Evolutionary conservation across 2,797 vertebrate genomes (phyloP), one percentile per base, ranked within the genome.

Genomic region (Corythornis leucogaster): DNA sequence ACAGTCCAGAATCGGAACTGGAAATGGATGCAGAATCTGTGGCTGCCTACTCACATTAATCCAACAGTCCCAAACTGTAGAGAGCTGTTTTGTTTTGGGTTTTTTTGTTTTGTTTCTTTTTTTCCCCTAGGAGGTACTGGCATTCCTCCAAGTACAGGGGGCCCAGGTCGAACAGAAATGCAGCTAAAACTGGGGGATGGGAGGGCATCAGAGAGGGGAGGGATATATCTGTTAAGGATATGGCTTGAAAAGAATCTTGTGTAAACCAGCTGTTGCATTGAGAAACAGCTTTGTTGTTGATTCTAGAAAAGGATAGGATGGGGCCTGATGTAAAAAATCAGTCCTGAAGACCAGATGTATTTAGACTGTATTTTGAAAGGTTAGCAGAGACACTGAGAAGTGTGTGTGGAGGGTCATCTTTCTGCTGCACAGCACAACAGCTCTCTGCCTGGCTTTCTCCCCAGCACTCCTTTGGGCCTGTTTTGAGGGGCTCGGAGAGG

Each of bases 261-360:
- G 35, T 76, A 63, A 94, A 93, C 9, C 94, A 93, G 92, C 90
- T 93, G 88, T 92, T 92, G 69, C 85, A 76, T 75, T 1, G 0
- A 82, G 55, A 83, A 66, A 58, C 15, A 31, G 21, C 48, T 69
- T 80, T 77, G 35, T 76, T 73, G 77, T 35, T 51, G 64, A 48
- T 50, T 89, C 77, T 50, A 40, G 77, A 58, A 59, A 67, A 81
- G 63, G 45, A 15, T 5, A 48, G 43, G 13, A 22, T 8, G 33
- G 33, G 12, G 33, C 16, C 54, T 66, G 77, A n/a, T 58, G 51
- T 22, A n/a, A 50, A 46, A 79, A 66, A 38, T 8, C 24, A 15
- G n/a, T 16, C 31, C 12, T 42, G 80, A 66, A 28, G 64, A 55
- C 20, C 78, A 88, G 82, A 58, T 67, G 46, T 45, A 31, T 80